Percentiles rank a stretch among this genome's conserved stretches.
These are phyloP conservation scores for Leuctra nigra DNA, from an alignment of 2,888 invertebrate genomes.

Conservation along the genomic window DNA sequence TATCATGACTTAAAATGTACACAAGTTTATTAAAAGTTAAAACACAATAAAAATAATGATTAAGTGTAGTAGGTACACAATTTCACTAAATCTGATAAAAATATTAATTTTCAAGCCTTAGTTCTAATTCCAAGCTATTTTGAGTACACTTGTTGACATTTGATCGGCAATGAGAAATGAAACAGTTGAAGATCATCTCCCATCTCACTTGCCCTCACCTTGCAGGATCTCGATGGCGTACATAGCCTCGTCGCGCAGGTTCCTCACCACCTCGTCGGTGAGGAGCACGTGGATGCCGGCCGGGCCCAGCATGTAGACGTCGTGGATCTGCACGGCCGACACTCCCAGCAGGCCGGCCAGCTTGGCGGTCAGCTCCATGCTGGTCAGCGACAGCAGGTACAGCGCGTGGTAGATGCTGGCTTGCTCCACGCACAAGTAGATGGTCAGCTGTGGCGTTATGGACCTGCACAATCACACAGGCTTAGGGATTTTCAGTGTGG, in stretches of 20 bases:
- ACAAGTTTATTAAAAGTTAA: too few species aligned
- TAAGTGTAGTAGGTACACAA: too few species aligned
- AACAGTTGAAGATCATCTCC: too few species aligned
- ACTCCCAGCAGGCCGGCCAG: constrained; percentile 53
- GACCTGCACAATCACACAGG: constrained; percentile 17
- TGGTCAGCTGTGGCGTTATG: constrained; percentile 48
- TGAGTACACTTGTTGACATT: too few species aligned
- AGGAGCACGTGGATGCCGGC: constrained; percentile 76
- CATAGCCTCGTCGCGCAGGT: constrained; percentile 72
- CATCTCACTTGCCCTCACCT: constrained; percentile 19
- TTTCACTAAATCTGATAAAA: too few species aligned
- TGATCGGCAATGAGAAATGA: too few species aligned
- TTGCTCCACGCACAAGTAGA: constrained; percentile 70
- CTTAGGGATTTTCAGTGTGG: too few species aligned
- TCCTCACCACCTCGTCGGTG: constrained; percentile 77
- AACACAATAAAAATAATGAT: too few species aligned
- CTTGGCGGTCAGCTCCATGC: constrained; percentile 58
- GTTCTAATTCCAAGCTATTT: too few species aligned
- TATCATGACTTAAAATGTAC: too few species aligned
- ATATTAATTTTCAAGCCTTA: too few species aligned
- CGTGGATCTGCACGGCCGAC: constrained; percentile 40
- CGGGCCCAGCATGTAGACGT: constrained; percentile 74
- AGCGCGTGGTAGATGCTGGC: constrained; percentile 68
- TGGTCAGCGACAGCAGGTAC: constrained; percentile 63
- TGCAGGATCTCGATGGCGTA: constrained; percentile 51